A percentile compares a stretch with the other conserved stretches of the same genome.
Conservation (phyloP, 2,113 vertebrate genomes). For the Oreochromis aureus region DNA sequence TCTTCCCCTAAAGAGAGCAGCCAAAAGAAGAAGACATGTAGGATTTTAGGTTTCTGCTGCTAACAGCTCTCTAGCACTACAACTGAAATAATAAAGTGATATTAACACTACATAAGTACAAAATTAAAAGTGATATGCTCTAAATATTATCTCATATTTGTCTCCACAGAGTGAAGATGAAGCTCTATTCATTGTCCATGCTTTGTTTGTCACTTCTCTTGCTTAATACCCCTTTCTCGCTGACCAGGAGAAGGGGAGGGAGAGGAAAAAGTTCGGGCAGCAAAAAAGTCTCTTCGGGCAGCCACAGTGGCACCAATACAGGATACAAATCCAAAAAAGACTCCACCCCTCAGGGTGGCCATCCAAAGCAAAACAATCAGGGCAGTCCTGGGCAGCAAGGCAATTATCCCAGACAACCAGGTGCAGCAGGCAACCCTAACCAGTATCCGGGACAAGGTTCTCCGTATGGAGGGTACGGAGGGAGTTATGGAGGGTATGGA, state of each 20-base stretch:
- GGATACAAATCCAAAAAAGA: neutral
- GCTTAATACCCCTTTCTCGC: conserved; percentile 11
- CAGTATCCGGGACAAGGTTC: neutral
- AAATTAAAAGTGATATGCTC: neutral
- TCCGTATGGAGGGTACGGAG: conserved; percentile 50
- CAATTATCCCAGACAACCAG: conserved; percentile 13
- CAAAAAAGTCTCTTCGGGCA: neutral
- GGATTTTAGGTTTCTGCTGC: neutral
- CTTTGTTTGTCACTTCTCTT: conserved; percentile 36
- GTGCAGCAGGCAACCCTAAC: neutral
- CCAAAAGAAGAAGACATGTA: neutral
- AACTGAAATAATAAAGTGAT: neutral
- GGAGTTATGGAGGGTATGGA: conserved; percentile 46
- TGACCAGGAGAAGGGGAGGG: conserved; percentile 12
- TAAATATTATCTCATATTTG: neutral
- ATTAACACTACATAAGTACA: neutral
- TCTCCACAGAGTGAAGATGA: conserved; percentile 36
- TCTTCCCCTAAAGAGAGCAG: neutral
- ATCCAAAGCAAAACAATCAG: conserved; percentile 14
- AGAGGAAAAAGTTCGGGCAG: neutral
- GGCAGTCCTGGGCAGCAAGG: neutral
- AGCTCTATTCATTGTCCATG: neutral
- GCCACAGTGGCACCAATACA: neutral
- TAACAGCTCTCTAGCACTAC: neutral
- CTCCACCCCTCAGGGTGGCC: neutral